These are phyloP conservation scores for Salarias fasciatus DNA, from an alignment of 2,797 vertebrate genomes.

Conservation along the genomic window DNA sequence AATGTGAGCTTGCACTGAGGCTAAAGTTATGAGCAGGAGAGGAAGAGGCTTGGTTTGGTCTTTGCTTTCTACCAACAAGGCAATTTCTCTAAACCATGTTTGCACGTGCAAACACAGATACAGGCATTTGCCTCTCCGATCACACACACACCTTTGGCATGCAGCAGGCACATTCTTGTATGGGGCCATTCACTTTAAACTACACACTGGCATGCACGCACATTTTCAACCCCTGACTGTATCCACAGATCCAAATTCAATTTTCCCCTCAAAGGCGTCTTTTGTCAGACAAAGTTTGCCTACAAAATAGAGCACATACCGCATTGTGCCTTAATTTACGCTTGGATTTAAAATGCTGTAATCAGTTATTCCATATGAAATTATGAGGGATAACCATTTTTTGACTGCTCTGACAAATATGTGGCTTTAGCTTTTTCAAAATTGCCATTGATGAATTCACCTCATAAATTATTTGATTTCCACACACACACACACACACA, in stretches of 20 bases:
- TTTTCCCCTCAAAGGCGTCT: constrained; percentile 64
- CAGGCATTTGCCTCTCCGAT: too few species aligned
- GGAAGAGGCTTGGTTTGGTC: constrained; percentile 9
- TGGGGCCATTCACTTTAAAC: too few species aligned
- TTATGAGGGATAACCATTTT: constrained; percentile 44
- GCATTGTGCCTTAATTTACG: constrained; percentile 60
- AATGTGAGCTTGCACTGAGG: constrained; percentile 16
- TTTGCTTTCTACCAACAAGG: not conserved
- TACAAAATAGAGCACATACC: constrained; percentile 37
- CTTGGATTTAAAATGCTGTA: constrained; percentile 50
- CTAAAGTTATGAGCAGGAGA: constrained; percentile 16
- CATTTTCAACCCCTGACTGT: constrained; percentile 58
- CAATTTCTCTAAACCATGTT: constrained; percentile 3
- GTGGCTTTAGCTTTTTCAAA: too few species aligned
- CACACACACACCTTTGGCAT: too few species aligned
- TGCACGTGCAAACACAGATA: not conserved
- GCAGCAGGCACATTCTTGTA: too few species aligned
- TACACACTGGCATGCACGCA: constrained; percentile 12
- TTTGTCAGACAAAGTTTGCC: constrained; percentile 59
- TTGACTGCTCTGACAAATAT: constrained; percentile 11
- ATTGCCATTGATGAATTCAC: too few species aligned
- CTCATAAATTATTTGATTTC: too few species aligned
- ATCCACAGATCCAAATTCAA: constrained; percentile 58
- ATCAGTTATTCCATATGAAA: constrained; percentile 49
- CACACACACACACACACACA: too few species aligned